Conservation (phyloP, 2,888 invertebrate genomes). For the Gandaritis pyraliata region DNA sequence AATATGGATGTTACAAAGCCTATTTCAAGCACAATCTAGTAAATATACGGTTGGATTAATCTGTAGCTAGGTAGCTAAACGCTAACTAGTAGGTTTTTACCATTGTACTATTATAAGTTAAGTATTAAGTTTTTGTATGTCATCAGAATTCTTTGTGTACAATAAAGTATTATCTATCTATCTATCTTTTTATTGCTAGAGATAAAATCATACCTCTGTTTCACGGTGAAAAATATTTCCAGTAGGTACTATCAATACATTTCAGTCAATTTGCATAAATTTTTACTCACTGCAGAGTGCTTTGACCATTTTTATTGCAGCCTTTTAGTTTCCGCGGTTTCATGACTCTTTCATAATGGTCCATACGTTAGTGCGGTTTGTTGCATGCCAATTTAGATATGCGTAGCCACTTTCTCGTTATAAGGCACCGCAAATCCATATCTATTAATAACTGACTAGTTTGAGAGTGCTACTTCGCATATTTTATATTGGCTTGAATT, state of each 20-base stretch:
- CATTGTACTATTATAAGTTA: too few species aligned
- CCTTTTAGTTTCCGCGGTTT: slow-evolving; percentile 64
- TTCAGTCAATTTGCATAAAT: slow-evolving; percentile 75
- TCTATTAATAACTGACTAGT: slow-evolving; percentile 10
- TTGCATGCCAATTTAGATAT: slow-evolving; percentile 38
- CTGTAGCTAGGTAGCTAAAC: neutral
- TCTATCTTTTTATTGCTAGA: neutral
- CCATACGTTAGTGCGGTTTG: slow-evolving; percentile 39
- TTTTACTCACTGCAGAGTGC: slow-evolving; percentile 64
- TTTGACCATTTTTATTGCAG: slow-evolving; percentile 67
- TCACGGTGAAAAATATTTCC: slow-evolving; percentile 66
- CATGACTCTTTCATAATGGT: slow-evolving; percentile 48
- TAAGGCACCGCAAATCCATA: slow-evolving; percentile 13
- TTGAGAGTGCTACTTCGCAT: slow-evolving; percentile 14
- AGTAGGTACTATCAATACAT: slow-evolving; percentile 67
- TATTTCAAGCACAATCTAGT: slow-evolving; percentile 4
- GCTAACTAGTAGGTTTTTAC: neutral
- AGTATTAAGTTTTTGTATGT: too few species aligned
- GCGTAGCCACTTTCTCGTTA: slow-evolving; percentile 16
- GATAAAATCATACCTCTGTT: slow-evolving; percentile 46
- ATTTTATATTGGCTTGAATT: neutral
- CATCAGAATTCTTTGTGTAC: too few species aligned
- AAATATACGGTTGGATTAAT: neutral
- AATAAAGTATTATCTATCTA: too few species aligned
- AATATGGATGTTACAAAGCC: slow-evolving; percentile 46